Base-by-base conservation (phyloP, 2,888 invertebrate genomes). In the Tetranychus truncatus region DNA sequence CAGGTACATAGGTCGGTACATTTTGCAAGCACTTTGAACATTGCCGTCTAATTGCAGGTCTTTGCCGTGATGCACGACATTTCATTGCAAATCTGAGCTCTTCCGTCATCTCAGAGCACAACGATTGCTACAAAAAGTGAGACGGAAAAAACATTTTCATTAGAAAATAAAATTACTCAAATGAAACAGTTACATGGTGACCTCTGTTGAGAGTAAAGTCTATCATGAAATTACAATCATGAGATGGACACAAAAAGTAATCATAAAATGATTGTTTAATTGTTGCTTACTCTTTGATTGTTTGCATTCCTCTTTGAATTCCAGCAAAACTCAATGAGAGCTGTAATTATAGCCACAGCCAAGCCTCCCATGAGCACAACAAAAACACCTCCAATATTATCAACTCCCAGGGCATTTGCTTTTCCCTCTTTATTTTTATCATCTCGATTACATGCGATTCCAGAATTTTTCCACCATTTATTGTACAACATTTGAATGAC, bases 401-500 rank as follows among this genome's bases (percentile, higher is more conserved):
- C 89, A 44, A 92, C 87, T 0, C 95, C 95, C n/a, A 96, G 85
- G 0, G 95, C 91, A 81, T 91, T 94, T 0, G 95, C 95, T 82
- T 94, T 94, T 76, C 91, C 91, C 80, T 94, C 93, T 79, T 90
- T 94, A 80, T 89, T 91, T 80, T 88, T 88, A 78, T 88, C 88
- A 79, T 93, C 91, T 75, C 92, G 85, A 80, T 90, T 91, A 82
- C 94, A 94, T 0, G 91, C 90, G 80, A 92, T 92, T 0, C 92
- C 93, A 0, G 92, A 91, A 81, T 93, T 92, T 84, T 95, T 93
- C 96, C 96, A 97, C 96, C 96, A 97, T 82, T 94, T 95, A 81
- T 94, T 95, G 82, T 95, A 95, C 75, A 95, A 84, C 79, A 92
- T 91, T 84, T 92, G 92, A 78, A 93, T 91, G 72, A 89, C 89